Base-by-base conservation (phyloP, 2,888 invertebrate species). In the Bhutanitis thaidina region DNA sequence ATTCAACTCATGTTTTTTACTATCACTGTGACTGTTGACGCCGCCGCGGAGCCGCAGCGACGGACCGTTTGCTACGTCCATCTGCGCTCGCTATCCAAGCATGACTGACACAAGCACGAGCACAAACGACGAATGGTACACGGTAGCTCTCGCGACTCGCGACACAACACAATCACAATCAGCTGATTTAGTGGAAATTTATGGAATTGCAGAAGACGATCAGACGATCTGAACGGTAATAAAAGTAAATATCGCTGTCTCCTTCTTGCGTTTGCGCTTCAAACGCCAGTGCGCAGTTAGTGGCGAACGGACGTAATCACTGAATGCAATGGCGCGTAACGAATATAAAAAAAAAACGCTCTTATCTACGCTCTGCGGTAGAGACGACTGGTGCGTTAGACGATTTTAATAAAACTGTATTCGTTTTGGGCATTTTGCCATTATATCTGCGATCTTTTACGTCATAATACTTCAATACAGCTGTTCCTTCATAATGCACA, bases 1-100 rank as follows among this genome's bases (percentile, higher is more conserved):
- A 66, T 90, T 83, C 64, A 91, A 88, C 66, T 91, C 92, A 68
- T 91, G 87, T 67, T 86, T 83, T 67, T 81, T 82, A 62, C 67
- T 72, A 53, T 81, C 84, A 77, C 80, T 71, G 55, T 64, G 69
- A 61, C 58, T 65, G 56, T 75, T 74, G 44, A 80, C 76, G 68
- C 78, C 82, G 65, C 87, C 84, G 80, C 89, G 88, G 49, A 86
- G 69, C 56, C 90, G 88, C 74, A 90, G 80, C 72, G 90, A 90
- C 57, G 67, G 67, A 16, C 79, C 83, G 77, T 80, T 85, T 10
- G 61, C 53, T 56, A 76, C 83, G 65, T 89, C 90, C 90, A 90
- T 90, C 64, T 68, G 69, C 60, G 64, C 48, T 64, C 61, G 63
- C 73, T 83, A 85, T 69, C 80, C 64, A 67, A 64, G 69, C 89